These are phyloP conservation scores for Pogonocichla stellata DNA, from an alignment of 2,113 vertebrate species.

Conservation along the genomic window DNA sequence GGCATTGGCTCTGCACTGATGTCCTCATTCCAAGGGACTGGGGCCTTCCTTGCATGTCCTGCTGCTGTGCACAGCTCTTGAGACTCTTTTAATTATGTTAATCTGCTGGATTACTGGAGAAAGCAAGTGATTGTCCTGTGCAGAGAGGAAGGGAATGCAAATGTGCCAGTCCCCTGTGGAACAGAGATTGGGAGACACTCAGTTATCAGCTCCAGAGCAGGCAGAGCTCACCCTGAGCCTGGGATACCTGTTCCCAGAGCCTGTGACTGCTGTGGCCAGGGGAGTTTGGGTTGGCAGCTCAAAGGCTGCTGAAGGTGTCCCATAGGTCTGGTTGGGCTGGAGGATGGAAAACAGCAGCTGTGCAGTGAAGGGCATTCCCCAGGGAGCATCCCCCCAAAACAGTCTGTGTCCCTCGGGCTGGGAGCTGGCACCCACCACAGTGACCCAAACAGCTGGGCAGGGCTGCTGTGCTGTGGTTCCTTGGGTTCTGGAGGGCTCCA, in stretches of 20 bases:
- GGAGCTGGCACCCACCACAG: rapidly evolving
- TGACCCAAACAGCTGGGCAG: rapidly evolving
- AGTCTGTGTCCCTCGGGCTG: neutral
- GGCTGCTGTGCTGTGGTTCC: neutral
- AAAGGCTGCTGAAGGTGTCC: neutral
- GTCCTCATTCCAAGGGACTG: neutral
- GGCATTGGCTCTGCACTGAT: rapidly evolving
- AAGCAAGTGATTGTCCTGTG: neutral
- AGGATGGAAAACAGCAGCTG: neutral
- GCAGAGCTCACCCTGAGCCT: neutral
- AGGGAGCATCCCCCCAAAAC: neutral
- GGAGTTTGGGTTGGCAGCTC: neutral
- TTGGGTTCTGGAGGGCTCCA: neutral
- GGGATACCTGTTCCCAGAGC: neutral
- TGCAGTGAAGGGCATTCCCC: neutral
- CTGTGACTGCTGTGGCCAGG: rapidly evolving
- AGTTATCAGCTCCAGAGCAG: neutral
- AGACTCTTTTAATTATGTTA: neutral
- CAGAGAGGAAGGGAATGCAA: neutral
- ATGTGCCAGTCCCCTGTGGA: neutral
- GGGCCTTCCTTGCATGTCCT: neutral
- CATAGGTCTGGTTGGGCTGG: neutral
- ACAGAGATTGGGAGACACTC: neutral
- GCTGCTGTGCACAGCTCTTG: neutral
- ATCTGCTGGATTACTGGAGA: neutral